These are phyloP conservation scores for Aphis craccivora DNA, from an alignment of 1,140 invertebrate genomes.

Conservation along the genomic window DNA sequence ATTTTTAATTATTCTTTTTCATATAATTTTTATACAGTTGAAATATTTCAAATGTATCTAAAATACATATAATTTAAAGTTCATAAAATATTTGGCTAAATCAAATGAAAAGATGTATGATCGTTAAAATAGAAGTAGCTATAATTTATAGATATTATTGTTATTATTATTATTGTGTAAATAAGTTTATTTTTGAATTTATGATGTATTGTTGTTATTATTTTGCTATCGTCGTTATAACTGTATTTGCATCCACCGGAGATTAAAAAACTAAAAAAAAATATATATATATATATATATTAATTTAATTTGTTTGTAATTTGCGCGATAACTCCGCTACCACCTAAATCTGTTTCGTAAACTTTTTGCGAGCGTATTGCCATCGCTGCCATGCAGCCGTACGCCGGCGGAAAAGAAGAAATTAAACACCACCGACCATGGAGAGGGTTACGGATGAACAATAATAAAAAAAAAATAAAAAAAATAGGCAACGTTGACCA, in stretches of 20 bases:
- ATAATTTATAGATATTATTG: conserved; percentile 15
- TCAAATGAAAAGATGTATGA: neutral
- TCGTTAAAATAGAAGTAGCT: neutral
- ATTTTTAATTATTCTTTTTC: neutral
- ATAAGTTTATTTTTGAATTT: conserved; percentile 20
- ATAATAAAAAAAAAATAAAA: neutral
- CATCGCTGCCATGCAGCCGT: neutral
- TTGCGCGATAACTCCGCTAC: neutral
- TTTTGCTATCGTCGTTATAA: neutral
- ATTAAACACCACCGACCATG: conserved; percentile 16
- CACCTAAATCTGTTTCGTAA: neutral
- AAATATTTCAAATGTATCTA: neutral
- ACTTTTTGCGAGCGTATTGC: neutral
- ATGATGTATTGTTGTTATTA: conserved; percentile 13
- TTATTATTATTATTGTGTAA: conserved; percentile 20
- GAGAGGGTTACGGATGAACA: conserved; percentile 4
- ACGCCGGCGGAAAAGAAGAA: conserved; percentile 2
- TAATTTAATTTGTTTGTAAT: conserved; percentile 39
- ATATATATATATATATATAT: too few species aligned
- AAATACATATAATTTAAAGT: neutral
- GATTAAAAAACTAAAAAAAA: neutral
- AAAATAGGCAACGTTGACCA: neutral
- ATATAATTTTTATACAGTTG: neutral
- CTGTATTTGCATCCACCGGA: neutral
- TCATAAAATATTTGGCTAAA: conserved; percentile 6